phyloP scores from a whole-genome alignment of 2,113 vertebrate species.

The Onychostruthus taczanowskii region DNA sequence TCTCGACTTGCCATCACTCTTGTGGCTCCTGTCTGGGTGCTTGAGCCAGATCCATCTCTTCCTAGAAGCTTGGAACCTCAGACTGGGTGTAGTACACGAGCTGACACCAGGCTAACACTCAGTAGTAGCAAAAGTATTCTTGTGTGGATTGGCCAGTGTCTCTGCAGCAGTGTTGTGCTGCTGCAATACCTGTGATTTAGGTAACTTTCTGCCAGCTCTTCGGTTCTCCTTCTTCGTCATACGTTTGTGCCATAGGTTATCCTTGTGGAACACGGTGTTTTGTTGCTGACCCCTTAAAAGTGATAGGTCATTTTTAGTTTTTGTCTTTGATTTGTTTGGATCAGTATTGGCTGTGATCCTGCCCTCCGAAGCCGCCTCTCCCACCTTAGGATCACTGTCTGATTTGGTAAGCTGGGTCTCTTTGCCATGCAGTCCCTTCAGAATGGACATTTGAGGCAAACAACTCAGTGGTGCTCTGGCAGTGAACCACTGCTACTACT shows the following conservation, averaged over 20 bases:
- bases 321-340: background rate
- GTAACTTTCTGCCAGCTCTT: background rate
- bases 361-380: background rate
- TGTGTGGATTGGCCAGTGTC: background rate
- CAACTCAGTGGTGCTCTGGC: background rate
- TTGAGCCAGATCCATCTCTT: background rate
- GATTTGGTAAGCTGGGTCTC: background rate
- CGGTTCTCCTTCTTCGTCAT: rapidly evolving
- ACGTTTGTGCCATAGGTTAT: background rate
- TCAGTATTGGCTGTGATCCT: background rate
- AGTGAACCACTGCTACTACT: background rate
- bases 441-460: background rate
- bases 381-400: background rate
- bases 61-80: background rate
- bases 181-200: background rate
- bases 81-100: rapidly evolving
- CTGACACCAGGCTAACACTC: background rate
- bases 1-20: background rate
- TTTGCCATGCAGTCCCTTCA: background rate
- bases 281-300: background rate
- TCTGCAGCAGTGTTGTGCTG: background rate
- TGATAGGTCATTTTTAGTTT: background rate
- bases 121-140: background rate
- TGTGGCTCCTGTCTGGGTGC: background rate
- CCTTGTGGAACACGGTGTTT: background rate